phyloP scores from a whole-genome alignment of 2,797 vertebrate genomes.

The Garrulus glandarius region DNA sequence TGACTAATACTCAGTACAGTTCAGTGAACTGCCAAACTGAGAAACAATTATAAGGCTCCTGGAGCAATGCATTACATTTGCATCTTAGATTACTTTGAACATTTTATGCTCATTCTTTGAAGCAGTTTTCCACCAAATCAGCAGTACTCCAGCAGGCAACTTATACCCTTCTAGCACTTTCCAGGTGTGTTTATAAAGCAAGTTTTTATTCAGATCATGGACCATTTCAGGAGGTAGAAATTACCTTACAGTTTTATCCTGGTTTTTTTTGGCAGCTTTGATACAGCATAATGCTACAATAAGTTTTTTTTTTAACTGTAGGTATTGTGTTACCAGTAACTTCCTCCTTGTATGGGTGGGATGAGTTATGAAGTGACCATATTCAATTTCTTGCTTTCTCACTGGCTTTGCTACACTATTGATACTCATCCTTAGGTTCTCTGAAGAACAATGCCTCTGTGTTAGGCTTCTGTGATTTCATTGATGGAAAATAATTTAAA shows the following conservation, averaged over 20 bases:
- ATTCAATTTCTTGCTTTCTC: neutral
- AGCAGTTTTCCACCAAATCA: slow-evolving; percentile 45
- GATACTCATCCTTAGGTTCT: neutral
- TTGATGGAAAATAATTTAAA: slow-evolving; percentile 23
- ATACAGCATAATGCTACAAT: neutral
- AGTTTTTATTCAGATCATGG: slow-evolving; percentile 37
- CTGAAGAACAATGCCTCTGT: neutral
- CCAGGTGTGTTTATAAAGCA: neutral
- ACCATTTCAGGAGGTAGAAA: neutral
- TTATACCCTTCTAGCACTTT: neutral
- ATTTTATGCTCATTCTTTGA: slow-evolving; percentile 40
- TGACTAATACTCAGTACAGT: neutral
- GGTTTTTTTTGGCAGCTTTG: neutral
- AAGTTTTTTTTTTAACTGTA: neutral
- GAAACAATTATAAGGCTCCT: slow-evolving; percentile 33
- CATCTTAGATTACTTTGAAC: slow-evolving; percentile 59
- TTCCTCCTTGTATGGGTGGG: neutral
- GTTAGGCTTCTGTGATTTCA: slow-evolving; percentile 5
- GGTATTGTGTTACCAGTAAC: neutral
- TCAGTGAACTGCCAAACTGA: slow-evolving; percentile 9
- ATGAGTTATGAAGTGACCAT: neutral
- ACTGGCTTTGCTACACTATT: neutral
- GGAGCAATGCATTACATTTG: slow-evolving; percentile 54
- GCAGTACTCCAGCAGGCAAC: slow-evolving; percentile 11
- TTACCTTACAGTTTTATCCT: slow-evolving; percentile 22